These are phyloP conservation scores for Sceloporus tristichus DNA, from an alignment of 2,113 vertebrate species.

Conservation along the genomic window DNA sequence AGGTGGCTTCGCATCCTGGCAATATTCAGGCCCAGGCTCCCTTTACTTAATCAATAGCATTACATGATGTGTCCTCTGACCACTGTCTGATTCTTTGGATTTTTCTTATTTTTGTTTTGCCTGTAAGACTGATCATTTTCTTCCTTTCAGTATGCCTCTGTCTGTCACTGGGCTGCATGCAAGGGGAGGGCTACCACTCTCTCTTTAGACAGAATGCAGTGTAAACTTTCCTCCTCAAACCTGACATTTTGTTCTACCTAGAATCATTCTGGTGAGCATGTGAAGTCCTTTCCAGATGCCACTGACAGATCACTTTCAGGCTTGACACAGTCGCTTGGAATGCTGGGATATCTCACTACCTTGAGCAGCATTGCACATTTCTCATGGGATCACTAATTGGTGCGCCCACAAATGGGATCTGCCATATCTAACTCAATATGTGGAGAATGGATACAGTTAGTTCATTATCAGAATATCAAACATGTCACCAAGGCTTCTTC, in stretches of 20 bases:
- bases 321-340: constrained; percentile 1
- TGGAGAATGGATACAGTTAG: constrained; percentile 16
- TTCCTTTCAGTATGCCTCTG: background rate
- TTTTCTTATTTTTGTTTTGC: background rate
- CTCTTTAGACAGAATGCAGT: constrained; percentile 11
- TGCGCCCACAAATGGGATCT: background rate
- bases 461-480: constrained; percentile 22
- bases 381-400: constrained; percentile 12
- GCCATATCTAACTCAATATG: constrained; percentile 19
- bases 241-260: constrained; percentile 13
- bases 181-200: background rate
- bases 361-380: background rate
- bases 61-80: background rate
- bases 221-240: background rate
- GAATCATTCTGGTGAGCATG: background rate
- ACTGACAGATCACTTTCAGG: constrained; percentile 10
- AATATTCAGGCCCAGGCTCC: background rate
- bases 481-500: background rate
- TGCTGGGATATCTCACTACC: background rate
- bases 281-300: background rate
- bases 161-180: background rate
- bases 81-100: background rate
- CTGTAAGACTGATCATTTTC: background rate
- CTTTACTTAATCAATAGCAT: background rate
- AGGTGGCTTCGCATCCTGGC: background rate